Evolutionary conservation across 2,888 invertebrate species (phyloP).

Genomic region (Drosophila bunnanda): DNA sequence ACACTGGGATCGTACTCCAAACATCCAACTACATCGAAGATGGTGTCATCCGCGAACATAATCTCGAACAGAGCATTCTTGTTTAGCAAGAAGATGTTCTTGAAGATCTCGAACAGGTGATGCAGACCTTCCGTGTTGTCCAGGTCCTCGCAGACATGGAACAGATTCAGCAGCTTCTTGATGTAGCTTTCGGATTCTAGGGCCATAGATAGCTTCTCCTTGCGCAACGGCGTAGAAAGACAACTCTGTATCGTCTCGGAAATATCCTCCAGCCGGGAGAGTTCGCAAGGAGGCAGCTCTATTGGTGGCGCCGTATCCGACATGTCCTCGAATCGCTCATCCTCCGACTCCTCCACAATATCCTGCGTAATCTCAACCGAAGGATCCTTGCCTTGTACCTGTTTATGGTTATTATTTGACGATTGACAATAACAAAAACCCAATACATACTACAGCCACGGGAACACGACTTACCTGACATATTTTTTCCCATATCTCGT

Average conservation of each 20-base stretch:
- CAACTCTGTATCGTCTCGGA: constrained; percentile 96
- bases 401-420: constrained; percentile 31
- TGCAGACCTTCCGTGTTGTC: constrained; percentile 97
- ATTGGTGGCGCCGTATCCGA: constrained; percentile 97
- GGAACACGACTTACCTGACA: constrained; percentile 89
- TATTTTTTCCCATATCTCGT: constrained; percentile 99
- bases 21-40: constrained; percentile 99
- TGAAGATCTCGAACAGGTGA: constrained; percentile 98
- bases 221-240: constrained; percentile 93
- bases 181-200: constrained; percentile 98
- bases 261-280: constrained; percentile 96
- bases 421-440: neutral
- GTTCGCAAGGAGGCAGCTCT: constrained; percentile 97
- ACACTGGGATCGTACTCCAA: constrained; percentile 98
- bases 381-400: constrained; percentile 99
- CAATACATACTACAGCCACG: too few species aligned
- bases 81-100: constrained; percentile 99
- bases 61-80: constrained; percentile 98
- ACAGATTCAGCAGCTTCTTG: constrained; percentile 96
- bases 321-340: constrained; percentile 98
- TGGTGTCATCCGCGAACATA: constrained; percentile 98
- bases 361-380: constrained; percentile 99
- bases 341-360: constrained; percentile 97
- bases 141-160: constrained; percentile 98
- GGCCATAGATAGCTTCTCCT: constrained; percentile 97